phyloP scores from a whole-genome alignment of 2,797 vertebrate species.

The Eupleurogrammus muticus region DNA sequence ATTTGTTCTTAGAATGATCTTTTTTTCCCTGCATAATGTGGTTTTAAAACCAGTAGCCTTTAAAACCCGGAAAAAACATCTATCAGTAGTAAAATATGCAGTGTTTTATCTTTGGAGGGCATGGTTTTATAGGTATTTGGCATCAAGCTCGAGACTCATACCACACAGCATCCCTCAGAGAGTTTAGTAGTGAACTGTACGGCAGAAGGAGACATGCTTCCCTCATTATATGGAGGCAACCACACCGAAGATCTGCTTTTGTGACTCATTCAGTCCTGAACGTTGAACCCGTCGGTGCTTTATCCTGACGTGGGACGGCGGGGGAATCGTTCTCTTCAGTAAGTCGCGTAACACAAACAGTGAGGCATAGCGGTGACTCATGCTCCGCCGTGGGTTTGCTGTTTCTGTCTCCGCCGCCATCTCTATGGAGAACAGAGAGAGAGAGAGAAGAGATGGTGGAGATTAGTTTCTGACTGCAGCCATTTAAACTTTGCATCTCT shows the following conservation, averaged over 20 bases:
- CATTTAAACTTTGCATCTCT: slow-evolving; percentile 11
- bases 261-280: slow-evolving; percentile 57
- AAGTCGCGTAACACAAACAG: slow-evolving; percentile 60
- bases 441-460: slow-evolving; percentile 1
- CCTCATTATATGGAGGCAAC: slow-evolving; percentile 58
- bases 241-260: slow-evolving; percentile 36
- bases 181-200: slow-evolving; percentile 44
- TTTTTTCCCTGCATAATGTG: slow-evolving; percentile 7
- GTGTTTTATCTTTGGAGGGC: not conserved
- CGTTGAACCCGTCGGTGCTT: slow-evolving; percentile 36
- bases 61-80: slow-evolving; percentile 4
- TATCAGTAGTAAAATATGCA: slow-evolving; percentile 11
- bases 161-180: slow-evolving; percentile 38
- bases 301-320: slow-evolving; percentile 43
- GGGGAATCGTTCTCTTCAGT: slow-evolving; percentile 46
- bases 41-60: slow-evolving; percentile 18
- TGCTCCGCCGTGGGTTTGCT: slow-evolving; percentile 17
- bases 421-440: slow-evolving; percentile 10
- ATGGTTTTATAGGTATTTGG: slow-evolving; percentile 21
- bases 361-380: slow-evolving; percentile 53
- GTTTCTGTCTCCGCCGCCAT: slow-evolving; percentile 1
- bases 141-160: slow-evolving; percentile 26
- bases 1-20: slow-evolving; percentile 25
- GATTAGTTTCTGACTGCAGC: not conserved
- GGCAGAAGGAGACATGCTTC: slow-evolving; percentile 42